Conservation (phyloP, 30 jellyfish, hydroid and myxozoan species). For the Cassiopea andromeda region DNA sequence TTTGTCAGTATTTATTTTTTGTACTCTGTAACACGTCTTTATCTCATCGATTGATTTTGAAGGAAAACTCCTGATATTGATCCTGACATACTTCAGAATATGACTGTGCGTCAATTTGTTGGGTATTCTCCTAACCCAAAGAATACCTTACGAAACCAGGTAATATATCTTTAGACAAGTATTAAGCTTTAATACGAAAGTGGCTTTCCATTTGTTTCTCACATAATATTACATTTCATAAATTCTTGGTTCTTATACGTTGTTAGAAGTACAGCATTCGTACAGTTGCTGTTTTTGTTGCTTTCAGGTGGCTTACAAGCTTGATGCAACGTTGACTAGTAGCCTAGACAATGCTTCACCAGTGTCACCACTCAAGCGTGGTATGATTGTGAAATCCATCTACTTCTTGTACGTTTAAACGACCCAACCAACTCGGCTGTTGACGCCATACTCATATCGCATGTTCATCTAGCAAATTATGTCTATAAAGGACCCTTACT, state of each 20-base stretch:
- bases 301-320: constrained; percentile 82
- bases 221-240: too few species aligned
- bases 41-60: background rate
- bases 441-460: too few species aligned
- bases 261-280: too few species aligned
- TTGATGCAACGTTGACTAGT: constrained; percentile 55
- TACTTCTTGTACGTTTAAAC: background rate
- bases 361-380: constrained; percentile 92
- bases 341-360: constrained; percentile 49
- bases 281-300: too few species aligned
- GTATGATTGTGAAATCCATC: constrained; percentile 14
- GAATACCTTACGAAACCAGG: constrained; percentile 90
- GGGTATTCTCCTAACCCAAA: constrained; percentile 99
- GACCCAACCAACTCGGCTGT: too few species aligned
- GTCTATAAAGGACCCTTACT: too few species aligned
- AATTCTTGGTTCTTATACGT: too few species aligned
- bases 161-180: background rate
- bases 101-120: constrained; percentile 96
- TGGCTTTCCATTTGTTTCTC: too few species aligned
- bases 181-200: too few species aligned
- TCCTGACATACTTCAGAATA: constrained; percentile 89
- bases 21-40: too few species aligned
- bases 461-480: too few species aligned
- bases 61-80: constrained; percentile 97
- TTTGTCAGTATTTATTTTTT: too few species aligned